phyloP scores from a whole-genome alignment of 2,113 vertebrate species.

The Phylloscopus trochilus region DNA sequence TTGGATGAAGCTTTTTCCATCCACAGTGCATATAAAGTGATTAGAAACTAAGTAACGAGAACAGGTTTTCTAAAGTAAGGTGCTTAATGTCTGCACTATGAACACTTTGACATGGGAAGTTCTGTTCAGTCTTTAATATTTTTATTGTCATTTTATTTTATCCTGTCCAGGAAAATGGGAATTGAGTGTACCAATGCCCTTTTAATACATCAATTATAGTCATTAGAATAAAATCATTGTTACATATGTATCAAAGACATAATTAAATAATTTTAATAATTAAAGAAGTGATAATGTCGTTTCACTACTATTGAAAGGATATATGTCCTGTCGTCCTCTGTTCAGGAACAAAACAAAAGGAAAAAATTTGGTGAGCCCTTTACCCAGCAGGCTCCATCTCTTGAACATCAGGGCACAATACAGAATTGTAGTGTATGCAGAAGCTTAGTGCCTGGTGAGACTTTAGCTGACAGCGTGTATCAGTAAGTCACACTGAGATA shows the following conservation, averaged over 20 bases:
- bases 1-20: not conserved
- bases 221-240: not conserved
- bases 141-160: not conserved
- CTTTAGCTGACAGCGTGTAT: not conserved
- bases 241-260: not conserved
- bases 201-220: not conserved
- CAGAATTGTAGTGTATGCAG: rapidly evolving
- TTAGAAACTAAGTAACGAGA: not conserved
- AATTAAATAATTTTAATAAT: not conserved
- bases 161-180: not conserved
- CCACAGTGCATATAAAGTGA: not conserved
- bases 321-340: not conserved
- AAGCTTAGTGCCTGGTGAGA: not conserved
- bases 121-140: not conserved
- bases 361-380: not conserved
- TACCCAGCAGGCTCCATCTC: not conserved
- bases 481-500: not conserved
- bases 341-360: not conserved
- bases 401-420: not conserved
- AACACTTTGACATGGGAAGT: not conserved
- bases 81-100: not conserved
- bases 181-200: not conserved
- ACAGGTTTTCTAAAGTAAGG: not conserved
- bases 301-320: not conserved
- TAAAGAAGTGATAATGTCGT: not conserved